Evolutionary conservation across 2,797 vertebrate genomes (phyloP).

Genomic region (Mionectes olivaceus): DNA sequence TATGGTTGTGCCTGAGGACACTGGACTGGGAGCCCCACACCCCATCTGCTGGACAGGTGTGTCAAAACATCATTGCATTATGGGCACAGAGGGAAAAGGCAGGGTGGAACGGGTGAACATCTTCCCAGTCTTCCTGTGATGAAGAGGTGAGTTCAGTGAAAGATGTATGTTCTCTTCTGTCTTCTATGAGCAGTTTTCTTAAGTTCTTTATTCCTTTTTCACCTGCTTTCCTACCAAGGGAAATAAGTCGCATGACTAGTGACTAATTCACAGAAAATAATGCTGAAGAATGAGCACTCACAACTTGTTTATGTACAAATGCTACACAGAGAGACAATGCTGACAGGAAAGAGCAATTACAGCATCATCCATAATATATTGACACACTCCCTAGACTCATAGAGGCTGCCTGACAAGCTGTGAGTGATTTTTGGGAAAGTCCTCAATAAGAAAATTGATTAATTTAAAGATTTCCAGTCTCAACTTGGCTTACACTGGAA

Average conservation of each 20-base stretch:
- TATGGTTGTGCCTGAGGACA: not conserved
- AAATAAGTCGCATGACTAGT: not conserved
- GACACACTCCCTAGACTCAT: not conserved
- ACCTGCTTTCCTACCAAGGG: not conserved
- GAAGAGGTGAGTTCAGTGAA: not conserved
- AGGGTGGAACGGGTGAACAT: not conserved
- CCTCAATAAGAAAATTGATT: not conserved
- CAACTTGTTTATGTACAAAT: not conserved
- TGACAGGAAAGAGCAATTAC: slow-evolving; percentile 3
- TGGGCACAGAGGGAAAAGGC: not conserved
- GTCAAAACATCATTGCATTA: not conserved
- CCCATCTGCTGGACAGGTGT: not conserved
- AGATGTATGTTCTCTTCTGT: not conserved
- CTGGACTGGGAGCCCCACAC: not conserved
- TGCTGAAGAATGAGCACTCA: not conserved
- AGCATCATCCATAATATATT: not conserved
- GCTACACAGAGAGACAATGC: not conserved
- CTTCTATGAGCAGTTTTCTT: not conserved
- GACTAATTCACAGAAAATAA: not conserved
- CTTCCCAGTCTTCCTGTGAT: not conserved
- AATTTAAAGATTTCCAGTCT: not conserved
- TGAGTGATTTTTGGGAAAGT: not conserved
- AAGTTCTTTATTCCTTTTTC: not conserved
- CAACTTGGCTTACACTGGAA: not conserved
- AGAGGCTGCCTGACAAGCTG: not conserved